These are phyloP conservation scores for Myxocyprinus asiaticus DNA, from an alignment of 2,113 vertebrate species.

Conservation along the genomic window DNA sequence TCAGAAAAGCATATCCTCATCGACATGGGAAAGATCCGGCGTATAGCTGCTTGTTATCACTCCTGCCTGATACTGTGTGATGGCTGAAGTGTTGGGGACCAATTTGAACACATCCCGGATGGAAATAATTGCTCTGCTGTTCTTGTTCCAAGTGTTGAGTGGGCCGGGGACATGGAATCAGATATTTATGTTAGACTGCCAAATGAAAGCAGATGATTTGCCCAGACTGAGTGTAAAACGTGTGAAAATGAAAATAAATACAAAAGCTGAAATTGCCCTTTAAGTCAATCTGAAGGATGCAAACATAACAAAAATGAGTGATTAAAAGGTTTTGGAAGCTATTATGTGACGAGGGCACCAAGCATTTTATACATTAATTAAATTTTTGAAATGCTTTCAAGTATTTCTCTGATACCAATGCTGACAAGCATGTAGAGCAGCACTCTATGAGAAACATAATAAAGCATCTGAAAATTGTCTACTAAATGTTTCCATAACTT, in stretches of 20 bases:
- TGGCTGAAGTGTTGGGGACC: constrained; percentile 5
- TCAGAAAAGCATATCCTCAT: constrained; percentile 30
- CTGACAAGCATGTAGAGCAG: too few relatives aligned
- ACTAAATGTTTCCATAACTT: too few relatives aligned
- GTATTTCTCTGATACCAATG: too few relatives aligned
- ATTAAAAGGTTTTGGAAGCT: too few relatives aligned
- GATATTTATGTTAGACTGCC: constrained; percentile 47
- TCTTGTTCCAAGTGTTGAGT: constrained; percentile 18
- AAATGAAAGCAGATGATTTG: constrained; percentile 52
- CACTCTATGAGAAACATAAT: too few relatives aligned
- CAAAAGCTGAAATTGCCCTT: constrained; percentile 31
- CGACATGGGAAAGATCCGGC: background rate
- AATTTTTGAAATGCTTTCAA: background rate
- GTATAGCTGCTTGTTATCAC: background rate
- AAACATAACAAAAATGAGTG: background rate
- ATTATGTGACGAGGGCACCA: background rate
- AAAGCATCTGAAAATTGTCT: too few relatives aligned
- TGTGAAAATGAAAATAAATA: constrained; percentile 45
- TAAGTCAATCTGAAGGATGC: constrained; percentile 35
- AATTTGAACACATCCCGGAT: constrained; percentile 10
- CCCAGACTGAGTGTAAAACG: constrained; percentile 9
- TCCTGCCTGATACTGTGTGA: background rate
- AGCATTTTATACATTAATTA: background rate
- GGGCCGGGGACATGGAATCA: constrained; percentile 20
- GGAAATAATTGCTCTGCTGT: constrained; percentile 40